Evolutionary conservation across 2,113 vertebrate genomes (phyloP), one percentile per base, ranked within the genome.

Genomic region (Actenoides lindsayi): DNA sequence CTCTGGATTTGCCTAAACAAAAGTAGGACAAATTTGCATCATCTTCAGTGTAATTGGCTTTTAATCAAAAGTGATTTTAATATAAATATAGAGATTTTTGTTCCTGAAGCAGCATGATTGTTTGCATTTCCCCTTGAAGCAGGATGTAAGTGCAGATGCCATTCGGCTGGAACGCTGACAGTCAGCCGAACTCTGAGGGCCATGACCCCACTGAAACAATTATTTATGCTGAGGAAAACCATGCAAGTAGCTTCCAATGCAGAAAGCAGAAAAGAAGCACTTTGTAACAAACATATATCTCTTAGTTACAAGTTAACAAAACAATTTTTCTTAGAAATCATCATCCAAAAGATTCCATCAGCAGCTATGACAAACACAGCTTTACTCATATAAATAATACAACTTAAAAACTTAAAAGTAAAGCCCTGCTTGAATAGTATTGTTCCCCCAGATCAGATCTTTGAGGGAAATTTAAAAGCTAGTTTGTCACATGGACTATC

Each of bases 51-150:
- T 94, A 95, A 87, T 24, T 97, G 95, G 78, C 75, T 96, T 96
- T 97, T 80, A 93, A 93, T 94, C 94, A 96, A 95, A 97, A 98
- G 95, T 53, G 28, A 96, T 94, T 96, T 97, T 70, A 93, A 93
- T 87, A 96, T 90, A 97, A 98, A 98, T 97, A 98, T 95, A 96
- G 65, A 97, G 91, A 77, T 93, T 83, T 83, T 95, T 95, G 59
- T 96, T 97, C 95, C 91, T 93, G 87, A 93, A 97, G 78, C 69
- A 89, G 94, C 86, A 80, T 87, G 93, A 86, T 59, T 79, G 80
- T 95, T 96, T 96, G 75, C 56, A 80, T 95, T 97, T 97, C 73
- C 56, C 88, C 92, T 93, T 87, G 92, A 95, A 97, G 89, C 94
- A 97, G 95, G 83, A 97, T 96, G 68, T 96, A 97, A 96, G 90